Evolutionary conservation across 2,797 vertebrate species (phyloP), one percentile per base, ranked within the genome.

Genomic region (Lutjanus campechanus): DNA sequence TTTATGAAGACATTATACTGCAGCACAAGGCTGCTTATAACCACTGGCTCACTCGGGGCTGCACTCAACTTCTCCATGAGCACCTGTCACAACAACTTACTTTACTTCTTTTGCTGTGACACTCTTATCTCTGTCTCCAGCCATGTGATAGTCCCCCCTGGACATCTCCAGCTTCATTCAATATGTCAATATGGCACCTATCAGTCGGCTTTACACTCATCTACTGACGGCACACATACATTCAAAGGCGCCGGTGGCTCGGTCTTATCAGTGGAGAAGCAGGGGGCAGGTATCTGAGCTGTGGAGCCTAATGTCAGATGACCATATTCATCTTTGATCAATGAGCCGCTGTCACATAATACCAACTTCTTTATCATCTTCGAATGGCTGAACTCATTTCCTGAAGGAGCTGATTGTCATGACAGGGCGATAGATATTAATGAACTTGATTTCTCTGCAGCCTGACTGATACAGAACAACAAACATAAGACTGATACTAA

Each of bases 231-330:
- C 65, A 43, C 67, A 36, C 81, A 44, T 78, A 49, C 70, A 67
- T 10, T 60, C 50, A 67, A 15, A 40, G 25, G 72, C 70, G 59
- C 17, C 62, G 19, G 70, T 40, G 65, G 41, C 68, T 78, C 4
- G 1, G 50, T 66, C 76, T 93, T 94, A 93, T 94, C 92, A 89
- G 91, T 22, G 46, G 29, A 69, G 79, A 46, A 81, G 86, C 92
- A 93, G 88, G 72, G 86, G 81, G 58, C 85, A 82, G 79, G 77
- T 71, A 68, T 86, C 77, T 68, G 73, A 83, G 74, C 53, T 75
- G 76, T 79, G 62, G 76, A 79, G 69, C 58, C 63, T 60, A 64
- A 74, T 85, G 89, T 85, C 84, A 85, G 62, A 69, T 70, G 85
- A 83, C 50, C 58, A 72, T 66, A 77, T 86, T 85, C 69, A 78